Evolutionary conservation across 2,113 vertebrate genomes (phyloP), one percentile per base, ranked within the genome.

Genomic region (Cygnus buccinator): DNA sequence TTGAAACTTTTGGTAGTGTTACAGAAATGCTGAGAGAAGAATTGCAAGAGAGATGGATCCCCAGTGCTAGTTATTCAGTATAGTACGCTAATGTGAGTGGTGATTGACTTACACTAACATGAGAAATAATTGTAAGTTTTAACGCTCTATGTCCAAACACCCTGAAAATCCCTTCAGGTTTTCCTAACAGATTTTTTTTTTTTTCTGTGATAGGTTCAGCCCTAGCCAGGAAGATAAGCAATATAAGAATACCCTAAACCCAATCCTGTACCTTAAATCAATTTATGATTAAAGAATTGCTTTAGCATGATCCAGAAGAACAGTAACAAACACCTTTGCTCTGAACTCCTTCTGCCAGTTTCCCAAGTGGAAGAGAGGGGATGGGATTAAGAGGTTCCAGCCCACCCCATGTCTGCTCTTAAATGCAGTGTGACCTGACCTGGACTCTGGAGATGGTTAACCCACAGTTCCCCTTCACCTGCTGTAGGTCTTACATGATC

Each of bases 1-100:
- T 31, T 70, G 57, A 85, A 77, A 37, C 29, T 19, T 74, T 67
- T 33, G 33, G 50, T 33, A 33, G 15, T 33, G 29, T 20, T 44
- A 44, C 23, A 23, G 54, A 75, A 75, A 44, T 31, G 39, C 54
- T 55, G 17, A 20, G 52, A 52, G 13, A 20, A 67, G 13, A 43
- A 26, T 26, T 0, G 0, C 22, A 66, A 14, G 26, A 62, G 44
- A 59, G 33, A 10, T 31, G 31, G 58, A 12, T 70, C 41, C 35
- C 26, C 48, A 10, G 25, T 46, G 50, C 31, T 62, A 11, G 21
- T 33, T 71, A 20, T 15, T 59, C 67, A 16, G 15, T 55, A 21
- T 10, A 37, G 54, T 11, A 63, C 11, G 25, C 19, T 63, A 15
- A 72, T 0, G 0, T 26, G 33, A 37, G 10, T 5, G 25, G 15